These are phyloP conservation scores for Romanogobio albipinnatus DNA, from an alignment of 2,113 vertebrate species.

Conservation along the genomic window DNA sequence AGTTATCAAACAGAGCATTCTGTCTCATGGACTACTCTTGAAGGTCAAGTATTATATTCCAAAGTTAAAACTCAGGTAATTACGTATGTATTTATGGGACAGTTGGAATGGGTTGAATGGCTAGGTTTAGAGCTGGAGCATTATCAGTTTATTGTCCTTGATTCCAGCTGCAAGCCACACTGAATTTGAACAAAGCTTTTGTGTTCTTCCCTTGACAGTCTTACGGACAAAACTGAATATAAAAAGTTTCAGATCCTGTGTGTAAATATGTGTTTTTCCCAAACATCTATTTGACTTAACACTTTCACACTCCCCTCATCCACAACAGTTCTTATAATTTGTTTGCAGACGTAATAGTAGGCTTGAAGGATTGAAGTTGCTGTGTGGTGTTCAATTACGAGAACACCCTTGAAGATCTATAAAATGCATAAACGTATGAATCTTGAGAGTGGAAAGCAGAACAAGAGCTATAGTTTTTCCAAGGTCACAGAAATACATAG, in stretches of 20 bases:
- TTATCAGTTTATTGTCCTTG: slow-evolving; percentile 15
- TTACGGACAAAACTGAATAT: not conserved
- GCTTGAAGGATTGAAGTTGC: slow-evolving; percentile 42
- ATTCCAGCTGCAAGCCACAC: not conserved
- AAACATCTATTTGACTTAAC: slow-evolving; percentile 16
- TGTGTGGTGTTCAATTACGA: slow-evolving; percentile 8
- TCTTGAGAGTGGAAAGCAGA: slow-evolving; percentile 27
- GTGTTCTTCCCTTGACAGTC: not conserved
- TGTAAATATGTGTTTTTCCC: not conserved
- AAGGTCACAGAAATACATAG: slow-evolving; percentile 36
- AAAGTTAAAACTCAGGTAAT: not conserved
- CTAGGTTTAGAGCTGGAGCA: not conserved
- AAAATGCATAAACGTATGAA: slow-evolving; percentile 23
- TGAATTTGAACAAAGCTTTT: slow-evolving; percentile 26
- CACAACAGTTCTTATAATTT: not conserved
- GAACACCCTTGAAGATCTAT: slow-evolving; percentile 5
- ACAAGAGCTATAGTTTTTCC: not conserved
- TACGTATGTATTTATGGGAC: slow-evolving; percentile 11
- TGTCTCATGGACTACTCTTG: not conserved
- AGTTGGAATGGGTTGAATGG: slow-evolving; percentile 22
- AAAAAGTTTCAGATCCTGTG: not conserved
- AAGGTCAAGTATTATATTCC: not conserved
- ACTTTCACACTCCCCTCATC: not conserved
- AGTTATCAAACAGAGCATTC: not conserved
- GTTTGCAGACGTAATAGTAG: slow-evolving; percentile 16